Percentiles rank a stretch among this genome's conserved stretches.
Evolutionary conservation across 2,888 invertebrate genomes (phyloP).

Genomic region (Chymomyza amoena): DNA sequence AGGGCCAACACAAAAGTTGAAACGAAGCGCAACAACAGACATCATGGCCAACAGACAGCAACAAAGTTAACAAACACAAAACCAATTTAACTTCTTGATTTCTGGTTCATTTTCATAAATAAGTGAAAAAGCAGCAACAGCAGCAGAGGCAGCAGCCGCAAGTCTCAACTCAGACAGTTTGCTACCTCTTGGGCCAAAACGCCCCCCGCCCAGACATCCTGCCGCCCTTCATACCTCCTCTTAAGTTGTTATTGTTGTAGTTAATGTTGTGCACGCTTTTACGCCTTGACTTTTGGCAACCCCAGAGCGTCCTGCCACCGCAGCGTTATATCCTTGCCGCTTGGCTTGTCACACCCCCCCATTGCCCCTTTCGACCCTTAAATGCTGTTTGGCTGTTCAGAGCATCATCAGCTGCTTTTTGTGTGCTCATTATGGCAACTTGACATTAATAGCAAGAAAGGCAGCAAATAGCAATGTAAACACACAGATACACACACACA

Average conservation of each 20-base stretch:
- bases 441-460: slow-evolving; percentile 61
- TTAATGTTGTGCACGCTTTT: slow-evolving; percentile 37
- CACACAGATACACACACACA: slow-evolving; percentile 25
- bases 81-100: slow-evolving; percentile 69
- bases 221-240: neutral
- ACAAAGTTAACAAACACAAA: slow-evolving; percentile 65
- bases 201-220: neutral
- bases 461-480: slow-evolving; percentile 30
- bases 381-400: slow-evolving; percentile 27
- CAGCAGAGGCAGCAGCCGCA: slow-evolving; percentile 1
- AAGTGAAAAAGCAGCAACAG: slow-evolving; percentile 49
- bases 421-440: slow-evolving; percentile 65
- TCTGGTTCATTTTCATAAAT: slow-evolving; percentile 62
- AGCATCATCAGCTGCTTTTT: slow-evolving; percentile 62
- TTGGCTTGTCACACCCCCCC: neutral
- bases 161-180: slow-evolving; percentile 6
- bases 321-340: slow-evolving; percentile 26
- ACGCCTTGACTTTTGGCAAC: slow-evolving; percentile 36
- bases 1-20: slow-evolving; percentile 34
- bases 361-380: neutral
- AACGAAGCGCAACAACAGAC: slow-evolving; percentile 44
- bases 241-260: slow-evolving; percentile 23
- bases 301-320: slow-evolving; percentile 26
- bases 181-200: neutral
- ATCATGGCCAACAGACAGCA: slow-evolving; percentile 27